Conservation (phyloP, 2,888 invertebrate genomes). For the Acholoe squamosa region DNA sequence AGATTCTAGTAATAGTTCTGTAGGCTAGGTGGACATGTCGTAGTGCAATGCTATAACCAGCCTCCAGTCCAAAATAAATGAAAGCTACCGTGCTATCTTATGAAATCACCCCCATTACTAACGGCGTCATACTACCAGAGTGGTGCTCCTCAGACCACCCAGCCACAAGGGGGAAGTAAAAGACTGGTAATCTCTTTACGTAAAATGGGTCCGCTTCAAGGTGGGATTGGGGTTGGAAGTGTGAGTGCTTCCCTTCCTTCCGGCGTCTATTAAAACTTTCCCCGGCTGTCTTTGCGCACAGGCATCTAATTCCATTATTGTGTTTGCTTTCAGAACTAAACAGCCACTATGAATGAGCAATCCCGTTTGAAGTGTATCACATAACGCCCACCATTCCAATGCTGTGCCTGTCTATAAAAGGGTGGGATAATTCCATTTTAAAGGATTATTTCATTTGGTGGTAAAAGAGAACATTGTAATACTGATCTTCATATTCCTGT, state of each 20-base stretch:
- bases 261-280: conserved; percentile 17
- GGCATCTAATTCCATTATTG: conserved; percentile 5
- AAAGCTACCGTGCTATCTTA: no score
- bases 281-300: background rate
- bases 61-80: no score
- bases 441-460: no score
- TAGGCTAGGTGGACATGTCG: no score
- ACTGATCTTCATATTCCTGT: no score
- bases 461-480: no score
- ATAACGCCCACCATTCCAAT: background rate
- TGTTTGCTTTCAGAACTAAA: conserved; percentile 6
- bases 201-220: background rate
- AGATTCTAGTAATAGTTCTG: no score
- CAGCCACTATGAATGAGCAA: background rate
- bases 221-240: no score
- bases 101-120: no score
- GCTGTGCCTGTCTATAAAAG: background rate
- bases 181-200: background rate
- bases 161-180: background rate
- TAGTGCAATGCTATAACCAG: no score
- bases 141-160: background rate
- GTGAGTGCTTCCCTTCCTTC: background rate
- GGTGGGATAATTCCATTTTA: no score
- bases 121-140: background rate
- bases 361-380: conserved; percentile 20